These are phyloP conservation scores for Epinephelus malabaricus DNA, from an alignment of 2,797 vertebrate species.

Conservation along the genomic window DNA sequence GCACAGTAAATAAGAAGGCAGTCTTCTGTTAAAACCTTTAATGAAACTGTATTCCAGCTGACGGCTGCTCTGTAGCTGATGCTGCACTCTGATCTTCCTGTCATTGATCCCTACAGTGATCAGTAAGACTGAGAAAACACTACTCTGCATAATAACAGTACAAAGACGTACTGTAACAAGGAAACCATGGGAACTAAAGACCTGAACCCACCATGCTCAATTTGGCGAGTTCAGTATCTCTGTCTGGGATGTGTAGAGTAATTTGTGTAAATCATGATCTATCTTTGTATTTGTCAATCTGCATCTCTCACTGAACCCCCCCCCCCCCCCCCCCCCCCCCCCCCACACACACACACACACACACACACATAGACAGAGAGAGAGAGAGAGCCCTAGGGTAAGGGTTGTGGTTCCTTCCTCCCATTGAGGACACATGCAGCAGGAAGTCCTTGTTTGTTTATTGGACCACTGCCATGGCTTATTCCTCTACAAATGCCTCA, in stretches of 20 bases:
- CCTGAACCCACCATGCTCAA: neutral
- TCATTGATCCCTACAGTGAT: neutral
- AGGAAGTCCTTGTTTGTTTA: conserved; percentile 83
- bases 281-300: conserved; percentile 18
- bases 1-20: neutral
- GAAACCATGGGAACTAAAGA: neutral
- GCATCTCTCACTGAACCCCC: neutral
- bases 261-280: conserved; percentile 17
- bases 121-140: neutral
- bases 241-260: neutral
- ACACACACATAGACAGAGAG: too few species aligned
- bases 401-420: conserved; percentile 74
- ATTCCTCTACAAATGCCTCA: conserved; percentile 74
- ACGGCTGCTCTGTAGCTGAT: neutral
- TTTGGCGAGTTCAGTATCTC: neutral
- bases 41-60: neutral
- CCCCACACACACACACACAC: neutral
- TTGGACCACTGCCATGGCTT: conserved; percentile 67
- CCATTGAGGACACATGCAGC: conserved; percentile 72
- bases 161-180: neutral
- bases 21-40: neutral
- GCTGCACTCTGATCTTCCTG: neutral
- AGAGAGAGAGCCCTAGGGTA: conserved; percentile 33
- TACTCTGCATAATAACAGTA: neutral
- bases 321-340: too few species aligned